Evolutionary conservation across 2,797 vertebrate genomes (phyloP).

Genomic region (Heterohyrax brucei): DNA sequence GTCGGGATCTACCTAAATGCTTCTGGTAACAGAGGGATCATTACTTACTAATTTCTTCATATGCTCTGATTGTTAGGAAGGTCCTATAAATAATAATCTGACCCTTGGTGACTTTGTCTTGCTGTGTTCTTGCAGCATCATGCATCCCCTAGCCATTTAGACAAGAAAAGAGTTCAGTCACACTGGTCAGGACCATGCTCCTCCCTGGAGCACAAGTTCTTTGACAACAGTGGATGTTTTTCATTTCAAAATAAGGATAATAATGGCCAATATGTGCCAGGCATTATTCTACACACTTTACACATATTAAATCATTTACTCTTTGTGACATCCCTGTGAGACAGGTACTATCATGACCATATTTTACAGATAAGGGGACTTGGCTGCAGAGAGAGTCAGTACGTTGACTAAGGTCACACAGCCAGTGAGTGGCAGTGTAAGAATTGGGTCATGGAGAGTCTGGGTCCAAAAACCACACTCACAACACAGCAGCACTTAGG

Average conservation of each 20-base stretch:
- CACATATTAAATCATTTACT: neutral
- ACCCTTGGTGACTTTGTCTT: neutral
- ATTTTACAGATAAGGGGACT: neutral
- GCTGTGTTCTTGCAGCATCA: neutral
- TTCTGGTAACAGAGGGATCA: neutral
- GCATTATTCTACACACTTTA: neutral
- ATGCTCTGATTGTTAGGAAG: constrained; percentile 13
- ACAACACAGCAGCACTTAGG: neutral
- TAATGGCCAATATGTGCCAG: neutral
- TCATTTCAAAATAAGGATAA: constrained; percentile 53
- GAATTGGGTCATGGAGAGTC: constrained; percentile 1
- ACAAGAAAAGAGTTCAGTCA: neutral
- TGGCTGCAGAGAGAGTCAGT: too few relatives aligned
- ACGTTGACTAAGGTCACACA: constrained; percentile 32
- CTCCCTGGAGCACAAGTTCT: constrained; percentile 2
- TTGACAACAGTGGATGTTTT: constrained; percentile 7
- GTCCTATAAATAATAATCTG: constrained; percentile 28
- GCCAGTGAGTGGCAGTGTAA: neutral
- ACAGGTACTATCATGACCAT: neutral
- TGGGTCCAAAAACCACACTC: neutral
- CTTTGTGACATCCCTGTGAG: neutral
- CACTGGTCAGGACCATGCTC: neutral
- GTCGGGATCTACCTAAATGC: neutral
- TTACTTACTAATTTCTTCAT: neutral
- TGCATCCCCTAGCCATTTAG: neutral